A percentile compares a stretch with the other conserved stretches of the same genome.
These are phyloP conservation scores for Campoletis raptor DNA, from an alignment of 2,888 invertebrate genomes.

Conservation along the genomic window DNA sequence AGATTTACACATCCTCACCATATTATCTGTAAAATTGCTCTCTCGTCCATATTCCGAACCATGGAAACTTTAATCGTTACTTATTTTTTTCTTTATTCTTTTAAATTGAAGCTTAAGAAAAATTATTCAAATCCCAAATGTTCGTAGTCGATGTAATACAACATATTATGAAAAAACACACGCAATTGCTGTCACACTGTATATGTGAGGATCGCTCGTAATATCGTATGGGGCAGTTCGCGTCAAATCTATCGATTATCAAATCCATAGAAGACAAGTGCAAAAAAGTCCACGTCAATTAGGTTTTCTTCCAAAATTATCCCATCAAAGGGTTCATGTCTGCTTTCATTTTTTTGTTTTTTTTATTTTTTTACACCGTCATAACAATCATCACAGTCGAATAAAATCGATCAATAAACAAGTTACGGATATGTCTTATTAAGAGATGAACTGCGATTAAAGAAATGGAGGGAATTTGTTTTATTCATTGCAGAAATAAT, in stretches of 20 bases:
- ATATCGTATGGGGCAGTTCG: not conserved
- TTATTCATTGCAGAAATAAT: not conserved
- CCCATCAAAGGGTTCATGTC: not conserved
- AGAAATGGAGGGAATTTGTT: not conserved
- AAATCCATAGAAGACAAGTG: not conserved
- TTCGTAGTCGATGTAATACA: not conserved
- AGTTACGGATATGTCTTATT: not conserved
- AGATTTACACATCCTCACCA: not conserved
- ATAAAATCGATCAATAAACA: not conserved
- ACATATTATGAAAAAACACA: constrained; percentile 25
- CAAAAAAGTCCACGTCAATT: not conserved
- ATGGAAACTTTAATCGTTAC: not conserved
- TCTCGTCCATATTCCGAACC: constrained; percentile 17
- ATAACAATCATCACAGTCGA: not conserved
- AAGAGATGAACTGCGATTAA: not conserved
- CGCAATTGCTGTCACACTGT: constrained; percentile 7
- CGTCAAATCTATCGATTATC: not conserved
- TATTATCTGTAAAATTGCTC: constrained; percentile 23
- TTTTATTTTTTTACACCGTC: not conserved
- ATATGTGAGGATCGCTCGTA: constrained; percentile 2
- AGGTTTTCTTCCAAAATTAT: not conserved
- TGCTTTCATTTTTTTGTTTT: not conserved
- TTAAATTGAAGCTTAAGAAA: constrained; percentile 25
- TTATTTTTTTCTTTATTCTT: not conserved
- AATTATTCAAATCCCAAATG: constrained; percentile 9